phyloP scores from a whole-genome alignment of 2,888 invertebrate genomes.

The Erebia palarica region DNA sequence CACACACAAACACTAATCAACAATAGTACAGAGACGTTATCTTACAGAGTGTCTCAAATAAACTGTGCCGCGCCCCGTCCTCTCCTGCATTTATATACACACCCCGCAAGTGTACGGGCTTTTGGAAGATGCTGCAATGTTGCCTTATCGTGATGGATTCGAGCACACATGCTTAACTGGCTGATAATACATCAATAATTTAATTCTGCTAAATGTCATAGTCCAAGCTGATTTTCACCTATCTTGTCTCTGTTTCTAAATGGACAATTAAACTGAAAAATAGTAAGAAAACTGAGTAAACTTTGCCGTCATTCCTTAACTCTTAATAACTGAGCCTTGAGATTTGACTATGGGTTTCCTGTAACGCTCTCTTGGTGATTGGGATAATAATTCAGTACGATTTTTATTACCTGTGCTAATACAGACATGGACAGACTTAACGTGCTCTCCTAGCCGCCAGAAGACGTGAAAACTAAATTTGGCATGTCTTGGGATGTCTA shows the following conservation, averaged over 20 bases:
- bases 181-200: slow-evolving; percentile 16
- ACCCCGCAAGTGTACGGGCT: slow-evolving; percentile 60
- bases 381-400: too few relatives aligned
- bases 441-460: too few relatives aligned
- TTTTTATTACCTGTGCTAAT: too few relatives aligned
- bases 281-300: too few relatives aligned
- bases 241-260: not conserved
- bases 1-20: slow-evolving; percentile 34
- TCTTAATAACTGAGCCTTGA: too few relatives aligned
- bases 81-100: slow-evolving; percentile 65
- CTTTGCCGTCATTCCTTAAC: too few relatives aligned
- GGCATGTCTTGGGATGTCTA: too few relatives aligned
- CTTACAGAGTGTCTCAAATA: slow-evolving; percentile 52
- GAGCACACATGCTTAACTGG: slow-evolving; percentile 50
- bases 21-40: slow-evolving; percentile 49
- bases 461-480: too few relatives aligned
- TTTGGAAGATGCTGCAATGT: slow-evolving; percentile 66
- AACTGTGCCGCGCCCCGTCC: slow-evolving; percentile 71
- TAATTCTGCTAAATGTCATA: not conserved
- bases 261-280: too few relatives aligned
- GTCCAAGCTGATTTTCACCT: not conserved
- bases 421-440: too few relatives aligned
- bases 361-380: too few relatives aligned
- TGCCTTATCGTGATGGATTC: slow-evolving; percentile 63
- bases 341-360: too few relatives aligned